Evolutionary conservation across 2,888 invertebrate genomes (phyloP), one percentile per base, ranked within the genome.

Genomic region (Tillus elongatus): DNA sequence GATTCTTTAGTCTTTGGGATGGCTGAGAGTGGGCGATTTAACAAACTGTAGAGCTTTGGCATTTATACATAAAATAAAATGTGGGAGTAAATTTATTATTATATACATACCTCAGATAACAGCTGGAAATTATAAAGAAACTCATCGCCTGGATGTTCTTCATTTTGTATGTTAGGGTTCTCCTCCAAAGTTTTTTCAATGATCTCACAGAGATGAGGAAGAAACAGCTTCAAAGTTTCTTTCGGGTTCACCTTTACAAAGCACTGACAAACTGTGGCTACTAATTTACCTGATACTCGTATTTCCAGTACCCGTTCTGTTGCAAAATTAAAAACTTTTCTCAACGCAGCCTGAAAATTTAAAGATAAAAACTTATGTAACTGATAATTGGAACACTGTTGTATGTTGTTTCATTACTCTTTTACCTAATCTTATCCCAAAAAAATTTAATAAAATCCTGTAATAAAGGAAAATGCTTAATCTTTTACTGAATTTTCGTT

Each of bases 251-350:
- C 75, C 51, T 71, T 67, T 1, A 75, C 69, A 55, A 82, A 81
- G 6, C 73, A 70, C 38, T 78, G 74, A 42, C 85, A 74, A 40
- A 91, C 64, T 6, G 79, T 75, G 0, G 83, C 86, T 1, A 86
- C 76, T 58, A 87, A 74, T 56, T 79, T 79, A 0, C 90, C 91
- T 1, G 89, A 82, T 0, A 91, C 83, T 51, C 80, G 80, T 0
- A 82, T 80, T 60, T 92, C 92, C 48, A 87, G 75, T n/a, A 87
- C 79, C 15, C 79, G 75, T 35, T 76, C 77, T 0, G 77, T 78
- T 0, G 79, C 75, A 60, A 87, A 91, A 6, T 74, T 66, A 44
- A 77, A 78, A 16, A 92, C 71, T 59, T 87, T 87, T 46, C 78
- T 73, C 31, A 91, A 59, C 0, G 87, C 87, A 44, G 79, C 70